Percentiles rank a stretch among this genome's conserved stretches.
Evolutionary conservation across 2,113 vertebrate genomes (phyloP).

Genomic region (Notechis scutatus): DNA sequence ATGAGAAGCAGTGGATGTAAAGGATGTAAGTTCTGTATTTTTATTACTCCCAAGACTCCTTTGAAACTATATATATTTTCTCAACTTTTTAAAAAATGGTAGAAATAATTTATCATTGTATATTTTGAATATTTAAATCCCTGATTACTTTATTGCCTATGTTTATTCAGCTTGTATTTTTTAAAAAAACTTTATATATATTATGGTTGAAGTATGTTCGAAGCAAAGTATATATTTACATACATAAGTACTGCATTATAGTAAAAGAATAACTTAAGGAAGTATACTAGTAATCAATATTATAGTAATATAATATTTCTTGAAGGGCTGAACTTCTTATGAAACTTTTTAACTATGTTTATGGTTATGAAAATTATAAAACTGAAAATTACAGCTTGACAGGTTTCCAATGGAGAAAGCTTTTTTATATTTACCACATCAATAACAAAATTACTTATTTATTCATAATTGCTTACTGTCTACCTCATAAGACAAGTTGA

Average conservation of each 20-base stretch:
- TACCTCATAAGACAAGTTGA: not conserved
- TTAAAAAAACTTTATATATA: not conserved
- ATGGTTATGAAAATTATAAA: not conserved
- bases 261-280: conserved; percentile 1
- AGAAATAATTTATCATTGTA: not conserved
- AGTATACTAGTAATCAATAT: not conserved
- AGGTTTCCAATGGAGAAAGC: not conserved
- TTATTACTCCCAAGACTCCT: not conserved
- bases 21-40: not conserved
- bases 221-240: not conserved
- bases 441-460: not conserved
- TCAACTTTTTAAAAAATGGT: not conserved
- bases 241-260: not conserved
- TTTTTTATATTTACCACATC: not conserved
- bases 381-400: not conserved
- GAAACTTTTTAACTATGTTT: conserved; percentile 3
- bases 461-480: not conserved
- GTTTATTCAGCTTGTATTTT: not conserved
- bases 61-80: not conserved
- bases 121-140: not conserved
- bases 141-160: not conserved
- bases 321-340: not conserved
- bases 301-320: not conserved
- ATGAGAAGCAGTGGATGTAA: not conserved
- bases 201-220: not conserved